phyloP scores from a whole-genome alignment of 2,797 vertebrate species.

The Danionella dracula region DNA sequence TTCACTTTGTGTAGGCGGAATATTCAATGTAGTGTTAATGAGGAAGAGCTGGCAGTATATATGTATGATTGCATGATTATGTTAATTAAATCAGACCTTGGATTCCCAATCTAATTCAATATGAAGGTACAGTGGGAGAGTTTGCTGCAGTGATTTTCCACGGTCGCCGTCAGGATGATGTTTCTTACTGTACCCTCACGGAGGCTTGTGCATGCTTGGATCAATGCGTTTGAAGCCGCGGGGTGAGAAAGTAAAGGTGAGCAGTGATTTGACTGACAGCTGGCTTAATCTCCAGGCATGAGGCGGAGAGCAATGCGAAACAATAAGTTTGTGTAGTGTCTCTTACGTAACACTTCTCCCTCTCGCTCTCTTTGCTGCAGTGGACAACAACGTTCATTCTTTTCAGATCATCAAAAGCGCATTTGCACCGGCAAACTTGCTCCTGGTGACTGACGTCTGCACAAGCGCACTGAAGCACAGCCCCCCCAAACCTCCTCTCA shows the following conservation, averaged over 20 bases:
- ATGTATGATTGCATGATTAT: neutral
- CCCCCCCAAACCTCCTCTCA: neutral
- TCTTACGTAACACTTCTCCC: slow-evolving; percentile 36
- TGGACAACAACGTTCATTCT: slow-evolving; percentile 1
- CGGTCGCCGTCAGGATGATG: neutral
- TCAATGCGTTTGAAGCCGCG: slow-evolving; percentile 2
- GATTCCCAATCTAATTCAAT: neutral
- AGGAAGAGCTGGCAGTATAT: slow-evolving; percentile 6
- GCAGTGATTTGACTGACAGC: slow-evolving; percentile 36
- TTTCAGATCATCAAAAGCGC: slow-evolving; percentile 17
- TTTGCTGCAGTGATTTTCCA: neutral
- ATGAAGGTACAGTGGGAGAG: neutral
- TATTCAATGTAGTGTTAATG: slow-evolving; percentile 33
- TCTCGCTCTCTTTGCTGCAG: neutral
- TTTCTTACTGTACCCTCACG: neutral
- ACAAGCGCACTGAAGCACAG: neutral
- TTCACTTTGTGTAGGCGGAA: slow-evolving; percentile 43
- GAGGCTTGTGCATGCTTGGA: neutral
- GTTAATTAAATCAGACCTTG: neutral
- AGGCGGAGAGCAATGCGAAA: slow-evolving; percentile 27
- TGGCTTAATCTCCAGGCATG: slow-evolving; percentile 25
- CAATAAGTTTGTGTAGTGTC: slow-evolving; percentile 32
- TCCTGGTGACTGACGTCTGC: slow-evolving; percentile 8
- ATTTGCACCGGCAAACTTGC: slow-evolving; percentile 12
- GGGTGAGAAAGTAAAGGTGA: slow-evolving; percentile 31